A percentile compares a stretch with the other conserved stretches of the same genome.
Evolutionary conservation across 2,113 vertebrate genomes (phyloP).

Genomic region (Sakesphorus luctuosus): DNA sequence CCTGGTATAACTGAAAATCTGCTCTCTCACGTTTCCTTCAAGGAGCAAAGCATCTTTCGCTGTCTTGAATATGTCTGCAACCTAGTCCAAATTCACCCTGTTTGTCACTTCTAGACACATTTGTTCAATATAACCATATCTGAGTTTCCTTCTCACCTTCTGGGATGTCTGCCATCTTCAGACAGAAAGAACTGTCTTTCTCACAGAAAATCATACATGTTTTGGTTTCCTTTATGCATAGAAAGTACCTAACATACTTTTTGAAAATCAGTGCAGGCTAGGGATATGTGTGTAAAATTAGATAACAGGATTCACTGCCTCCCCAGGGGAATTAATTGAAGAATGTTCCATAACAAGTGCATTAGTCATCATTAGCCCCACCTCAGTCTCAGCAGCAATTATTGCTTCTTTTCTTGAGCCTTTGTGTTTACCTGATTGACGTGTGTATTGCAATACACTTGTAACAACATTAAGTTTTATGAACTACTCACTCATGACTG

Average conservation of each 20-base stretch:
- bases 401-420: not conserved
- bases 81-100: not conserved
- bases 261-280: constrained; percentile 17
- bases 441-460: not conserved
- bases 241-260: not conserved
- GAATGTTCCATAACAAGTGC: constrained; percentile 28
- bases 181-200: not conserved
- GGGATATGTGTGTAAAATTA: constrained; percentile 11
- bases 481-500: not conserved
- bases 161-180: not conserved
- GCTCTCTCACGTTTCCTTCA: not conserved
- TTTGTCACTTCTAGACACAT: not conserved
- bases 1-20: not conserved
- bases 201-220: not conserved
- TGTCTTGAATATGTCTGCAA: not conserved
- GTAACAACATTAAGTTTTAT: not conserved
- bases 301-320: constrained; percentile 31
- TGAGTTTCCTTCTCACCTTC: not conserved
- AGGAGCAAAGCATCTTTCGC: not conserved
- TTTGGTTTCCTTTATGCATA: not conserved
- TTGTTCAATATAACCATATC: not conserved
- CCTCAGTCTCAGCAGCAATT: not conserved
- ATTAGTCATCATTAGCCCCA: constrained; percentile 45
- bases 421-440: not conserved
- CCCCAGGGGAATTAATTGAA: not conserved